Evolutionary conservation across 2,888 invertebrate species (phyloP).

Genomic region (Uropetala carovei): DNA sequence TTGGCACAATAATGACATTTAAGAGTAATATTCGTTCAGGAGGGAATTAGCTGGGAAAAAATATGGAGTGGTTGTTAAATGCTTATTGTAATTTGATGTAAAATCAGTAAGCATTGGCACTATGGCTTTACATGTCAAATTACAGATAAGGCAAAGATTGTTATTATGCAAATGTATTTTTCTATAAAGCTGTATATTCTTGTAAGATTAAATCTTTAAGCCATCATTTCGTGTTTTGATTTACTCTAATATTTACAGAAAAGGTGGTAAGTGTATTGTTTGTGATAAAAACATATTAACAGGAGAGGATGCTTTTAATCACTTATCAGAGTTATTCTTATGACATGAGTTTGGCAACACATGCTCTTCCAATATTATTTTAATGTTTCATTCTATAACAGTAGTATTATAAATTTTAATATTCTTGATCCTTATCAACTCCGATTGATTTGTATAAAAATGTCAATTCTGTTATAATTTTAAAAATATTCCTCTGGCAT

Average conservation of each 20-base stretch:
- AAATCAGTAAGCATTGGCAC: background rate
- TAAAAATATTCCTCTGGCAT: too few relatives aligned
- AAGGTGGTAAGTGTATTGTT: too few relatives aligned
- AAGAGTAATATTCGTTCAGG: background rate
- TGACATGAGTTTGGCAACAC: too few relatives aligned
- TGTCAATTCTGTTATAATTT: too few relatives aligned
- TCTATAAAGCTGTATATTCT: slow-evolving; percentile 56
- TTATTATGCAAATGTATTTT: slow-evolving; percentile 45
- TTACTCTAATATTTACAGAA: background rate
- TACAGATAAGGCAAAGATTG: background rate
- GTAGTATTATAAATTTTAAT: too few relatives aligned
- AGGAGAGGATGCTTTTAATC: too few relatives aligned
- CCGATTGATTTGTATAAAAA: too few relatives aligned
- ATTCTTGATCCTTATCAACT: too few relatives aligned
- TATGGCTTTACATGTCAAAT: slow-evolving; percentile 3
- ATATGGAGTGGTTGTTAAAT: background rate
- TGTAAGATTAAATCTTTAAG: background rate
- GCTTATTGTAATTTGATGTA: background rate
- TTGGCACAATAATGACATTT: background rate
- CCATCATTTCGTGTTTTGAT: background rate
- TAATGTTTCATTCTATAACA: too few relatives aligned
- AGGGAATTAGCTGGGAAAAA: background rate
- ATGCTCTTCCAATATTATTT: too few relatives aligned
- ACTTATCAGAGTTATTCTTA: too few relatives aligned
- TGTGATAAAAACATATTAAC: too few relatives aligned